Percentiles rank a stretch among this genome's conserved stretches.
phyloP scores from a whole-genome alignment of 2,113 vertebrate genomes.

The Austrofundulus limnaeus region DNA sequence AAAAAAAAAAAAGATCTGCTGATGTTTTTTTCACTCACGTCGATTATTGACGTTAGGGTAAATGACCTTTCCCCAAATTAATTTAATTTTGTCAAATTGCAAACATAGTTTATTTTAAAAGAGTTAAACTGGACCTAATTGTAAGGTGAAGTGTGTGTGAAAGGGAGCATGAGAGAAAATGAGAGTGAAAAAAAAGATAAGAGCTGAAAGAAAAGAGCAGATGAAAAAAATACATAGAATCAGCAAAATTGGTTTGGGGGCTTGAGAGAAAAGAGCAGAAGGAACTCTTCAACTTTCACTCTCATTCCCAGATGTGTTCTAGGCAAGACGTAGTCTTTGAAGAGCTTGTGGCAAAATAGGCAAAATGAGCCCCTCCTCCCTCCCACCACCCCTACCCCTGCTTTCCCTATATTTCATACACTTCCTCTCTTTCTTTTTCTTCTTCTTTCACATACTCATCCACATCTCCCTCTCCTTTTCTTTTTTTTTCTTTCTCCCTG shows the following conservation, averaged over 20 bases:
- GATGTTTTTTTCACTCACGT: constrained; percentile 58
- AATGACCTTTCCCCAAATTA: constrained; percentile 44
- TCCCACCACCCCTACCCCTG: constrained; percentile 47
- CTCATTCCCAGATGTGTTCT: constrained; percentile 76
- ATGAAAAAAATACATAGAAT: constrained; percentile 57
- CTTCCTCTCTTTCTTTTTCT: constrained; percentile 40
- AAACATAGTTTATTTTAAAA: constrained; percentile 43
- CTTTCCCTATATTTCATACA: constrained; percentile 48
- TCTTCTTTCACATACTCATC: constrained; percentile 59
- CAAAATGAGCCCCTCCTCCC: constrained; percentile 68
- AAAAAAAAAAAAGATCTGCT: constrained; percentile 36
- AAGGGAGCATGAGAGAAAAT: neutral
- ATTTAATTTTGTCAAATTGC: constrained; percentile 7
- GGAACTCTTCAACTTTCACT: constrained; percentile 78
- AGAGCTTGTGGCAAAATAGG: constrained; percentile 78
- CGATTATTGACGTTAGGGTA: constrained; percentile 31
- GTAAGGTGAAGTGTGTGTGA: neutral
- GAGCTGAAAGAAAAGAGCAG: constrained; percentile 21
- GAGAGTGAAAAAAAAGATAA: neutral
- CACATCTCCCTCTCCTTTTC: constrained; percentile 59
- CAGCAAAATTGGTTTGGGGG: constrained; percentile 59
- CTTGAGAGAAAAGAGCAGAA: constrained; percentile 55
- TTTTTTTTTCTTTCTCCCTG: constrained; percentile 73
- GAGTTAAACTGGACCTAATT: constrained; percentile 47
- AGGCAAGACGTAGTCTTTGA: constrained; percentile 76